A percentile compares a stretch with the other conserved stretches of the same genome.
phyloP scores from a whole-genome alignment of 2,797 vertebrate genomes.

The Petrocephalus sullivani region DNA sequence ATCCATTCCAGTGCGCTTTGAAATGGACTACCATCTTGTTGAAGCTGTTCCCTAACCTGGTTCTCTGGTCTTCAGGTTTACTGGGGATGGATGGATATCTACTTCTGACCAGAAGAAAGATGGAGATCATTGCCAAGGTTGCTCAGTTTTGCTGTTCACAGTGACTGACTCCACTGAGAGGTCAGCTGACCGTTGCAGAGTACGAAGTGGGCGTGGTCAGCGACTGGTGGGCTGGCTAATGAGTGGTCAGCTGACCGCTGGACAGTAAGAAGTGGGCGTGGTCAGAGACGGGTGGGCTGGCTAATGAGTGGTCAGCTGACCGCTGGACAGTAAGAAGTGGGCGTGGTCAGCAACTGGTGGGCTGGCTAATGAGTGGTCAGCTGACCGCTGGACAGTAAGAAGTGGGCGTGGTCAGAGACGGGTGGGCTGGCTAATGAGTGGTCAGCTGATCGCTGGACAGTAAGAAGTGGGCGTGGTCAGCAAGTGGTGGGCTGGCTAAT shows the following conservation, averaged over 20 bases:
- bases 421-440: background rate
- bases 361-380: background rate
- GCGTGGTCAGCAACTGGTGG: background rate
- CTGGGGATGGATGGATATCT: background rate
- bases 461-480: background rate
- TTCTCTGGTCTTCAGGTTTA: background rate
- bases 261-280: background rate
- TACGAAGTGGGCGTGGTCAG: background rate
- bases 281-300: background rate
- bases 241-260: too few species aligned
- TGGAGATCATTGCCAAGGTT: background rate
- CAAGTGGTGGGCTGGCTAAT: background rate
- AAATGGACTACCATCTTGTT: background rate
- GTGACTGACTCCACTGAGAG: background rate
- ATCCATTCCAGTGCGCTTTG: background rate
- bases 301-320: background rate
- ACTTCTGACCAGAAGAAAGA: background rate
- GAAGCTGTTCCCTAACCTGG: background rate
- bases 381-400: background rate
- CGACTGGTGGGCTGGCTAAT: background rate
- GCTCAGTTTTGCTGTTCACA: background rate
- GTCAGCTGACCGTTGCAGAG: background rate
- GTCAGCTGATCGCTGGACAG: background rate
- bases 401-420: background rate
- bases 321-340: background rate